Conservation (phyloP, 2,113 vertebrate genomes). For the Eudyptes chrysolophus region DNA sequence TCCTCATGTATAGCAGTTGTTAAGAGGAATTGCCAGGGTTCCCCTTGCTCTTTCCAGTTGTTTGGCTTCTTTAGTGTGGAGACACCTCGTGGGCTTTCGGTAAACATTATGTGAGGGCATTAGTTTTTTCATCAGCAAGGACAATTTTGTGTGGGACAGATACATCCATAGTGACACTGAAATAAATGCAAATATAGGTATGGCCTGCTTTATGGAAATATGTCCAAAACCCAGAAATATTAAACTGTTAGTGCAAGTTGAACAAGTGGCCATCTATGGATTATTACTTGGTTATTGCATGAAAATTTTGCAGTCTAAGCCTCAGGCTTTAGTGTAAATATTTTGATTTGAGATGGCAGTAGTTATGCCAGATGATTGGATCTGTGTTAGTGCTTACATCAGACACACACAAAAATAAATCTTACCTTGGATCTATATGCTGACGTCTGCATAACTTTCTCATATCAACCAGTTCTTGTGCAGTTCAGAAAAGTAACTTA, state of each 20-base stretch:
- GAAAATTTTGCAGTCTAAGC: background rate
- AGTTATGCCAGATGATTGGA: background rate
- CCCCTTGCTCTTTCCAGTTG: background rate
- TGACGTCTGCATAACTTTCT: background rate
- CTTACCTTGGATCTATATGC: background rate
- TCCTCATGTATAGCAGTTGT: rapidly evolving
- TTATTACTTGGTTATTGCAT: background rate
- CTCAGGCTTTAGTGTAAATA: background rate
- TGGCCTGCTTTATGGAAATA: background rate
- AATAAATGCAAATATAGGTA: background rate
- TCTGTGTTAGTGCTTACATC: background rate
- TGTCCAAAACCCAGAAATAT: background rate
- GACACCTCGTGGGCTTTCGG: background rate
- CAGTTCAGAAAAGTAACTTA: background rate
- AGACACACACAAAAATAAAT: background rate
- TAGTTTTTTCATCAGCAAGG: background rate
- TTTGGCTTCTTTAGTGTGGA: background rate
- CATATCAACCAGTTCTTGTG: rapidly evolving
- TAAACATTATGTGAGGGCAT: background rate
- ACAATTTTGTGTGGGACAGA: background rate
- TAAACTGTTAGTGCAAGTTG: background rate
- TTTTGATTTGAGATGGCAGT: background rate
- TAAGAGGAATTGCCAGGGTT: background rate
- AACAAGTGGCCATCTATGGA: background rate
- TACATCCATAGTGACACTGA: background rate